Evolutionary conservation across 1,140 invertebrate genomes (phyloP).

Genomic region (Metopolophium dirhodum): DNA sequence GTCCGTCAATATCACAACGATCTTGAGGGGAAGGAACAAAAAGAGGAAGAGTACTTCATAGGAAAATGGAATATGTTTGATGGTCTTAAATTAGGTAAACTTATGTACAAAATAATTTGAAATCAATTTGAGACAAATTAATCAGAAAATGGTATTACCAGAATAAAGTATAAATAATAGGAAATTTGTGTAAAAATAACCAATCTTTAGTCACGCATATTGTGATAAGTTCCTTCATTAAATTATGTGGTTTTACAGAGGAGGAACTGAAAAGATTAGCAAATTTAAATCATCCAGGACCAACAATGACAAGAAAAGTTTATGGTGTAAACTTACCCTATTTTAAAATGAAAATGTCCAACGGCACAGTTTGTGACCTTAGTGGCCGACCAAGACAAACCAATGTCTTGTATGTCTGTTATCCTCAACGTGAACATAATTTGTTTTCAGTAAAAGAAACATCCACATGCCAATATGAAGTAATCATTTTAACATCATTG

Average conservation of each 20-base stretch:
- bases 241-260: conserved; percentile 7
- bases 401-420: conserved; percentile 84
- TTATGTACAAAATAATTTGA: not conserved
- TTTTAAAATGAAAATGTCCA: conserved; percentile 78
- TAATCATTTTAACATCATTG: conserved; percentile 82
- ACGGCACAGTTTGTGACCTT: conserved; percentile 89
- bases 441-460: conserved; percentile 92
- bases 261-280: conserved; percentile 46
- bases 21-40: conserved; percentile 79
- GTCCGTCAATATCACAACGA: conserved; percentile 95
- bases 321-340: conserved; percentile 86
- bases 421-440: conserved; percentile 84
- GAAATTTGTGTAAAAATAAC: not conserved
- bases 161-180: not conserved
- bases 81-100: conserved; percentile 48
- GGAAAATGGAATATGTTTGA: conserved; percentile 70
- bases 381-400: conserved; percentile 82
- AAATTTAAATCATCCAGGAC: conserved; percentile 50
- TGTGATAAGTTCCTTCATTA: not conserved
- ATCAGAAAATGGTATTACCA: not conserved
- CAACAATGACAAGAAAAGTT: conserved; percentile 71
- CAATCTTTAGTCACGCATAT: not conserved
- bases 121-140: not conserved
- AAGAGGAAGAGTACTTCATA: conserved; percentile 81
- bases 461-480: conserved; percentile 93